Evolutionary conservation across 2,113 vertebrate genomes (phyloP).

Genomic region (Mastomys natalensis): DNA sequence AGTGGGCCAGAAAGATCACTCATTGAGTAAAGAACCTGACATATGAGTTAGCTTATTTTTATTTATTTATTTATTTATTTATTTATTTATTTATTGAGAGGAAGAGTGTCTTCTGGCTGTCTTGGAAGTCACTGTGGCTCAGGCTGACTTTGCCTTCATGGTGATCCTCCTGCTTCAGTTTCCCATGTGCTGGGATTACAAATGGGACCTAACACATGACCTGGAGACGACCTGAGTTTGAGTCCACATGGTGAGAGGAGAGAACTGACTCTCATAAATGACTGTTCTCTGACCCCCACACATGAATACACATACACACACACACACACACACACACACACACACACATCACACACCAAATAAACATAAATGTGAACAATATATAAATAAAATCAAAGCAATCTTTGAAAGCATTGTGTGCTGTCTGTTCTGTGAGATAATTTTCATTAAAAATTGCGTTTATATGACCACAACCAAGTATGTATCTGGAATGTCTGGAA

Average conservation of each 20-base stretch:
- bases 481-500: background rate
- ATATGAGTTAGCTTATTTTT: background rate
- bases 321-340: background rate
- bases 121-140: background rate
- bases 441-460: conserved; percentile 52
- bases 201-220: background rate
- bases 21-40: background rate
- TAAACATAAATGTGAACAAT: background rate
- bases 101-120: background rate
- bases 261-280: background rate
- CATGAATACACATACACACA: background rate
- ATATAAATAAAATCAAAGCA: background rate
- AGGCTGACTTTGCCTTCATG: background rate
- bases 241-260: background rate
- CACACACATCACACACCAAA: background rate
- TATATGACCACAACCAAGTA: background rate
- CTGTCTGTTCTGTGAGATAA: background rate
- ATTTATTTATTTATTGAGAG: background rate
- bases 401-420: background rate
- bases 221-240: too few relatives aligned
- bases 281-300: background rate
- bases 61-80: background rate
- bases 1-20: background rate
- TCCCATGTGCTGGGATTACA: too few relatives aligned
- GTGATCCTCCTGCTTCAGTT: background rate